Base-by-base conservation (phyloP, 2,888 invertebrate species). In the Mythimna vitellina region DNA sequence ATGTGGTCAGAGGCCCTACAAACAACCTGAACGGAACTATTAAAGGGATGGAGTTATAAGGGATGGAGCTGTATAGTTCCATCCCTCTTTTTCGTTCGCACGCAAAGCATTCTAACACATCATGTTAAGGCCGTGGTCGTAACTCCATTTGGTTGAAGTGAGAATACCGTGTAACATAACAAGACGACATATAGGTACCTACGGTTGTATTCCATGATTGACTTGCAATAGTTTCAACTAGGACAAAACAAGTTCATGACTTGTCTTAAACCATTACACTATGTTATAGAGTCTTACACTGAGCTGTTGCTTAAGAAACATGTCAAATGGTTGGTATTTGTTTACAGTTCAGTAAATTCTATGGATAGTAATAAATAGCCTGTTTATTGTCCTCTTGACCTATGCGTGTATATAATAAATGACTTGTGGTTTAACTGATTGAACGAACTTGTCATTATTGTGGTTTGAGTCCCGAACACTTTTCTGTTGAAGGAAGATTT, bases 271-370 rank as follows among this genome's bases (percentile, higher is more conserved):
- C 56, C 64, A 66, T 64, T 60, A 66, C 69, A 63, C 8, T 63
- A 53, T 46, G 62, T 46, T 65, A 63, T 64, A 17, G 60, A 42
- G 56, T 80, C 29, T 49, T 32, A 65, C 60, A 56, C 12, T 61
- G 20, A 57, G 53, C 38, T 62, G 20, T 68, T 46, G 49, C n/a
- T 38, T 51, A 49, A 65, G 76, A 62, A 67, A 80, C 62, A 68
- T 62, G 71, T 71, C 71, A 67, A 65, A 65, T 65, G 62, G 5
- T 46, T 46, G 14, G n/a, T 71, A 71, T 80, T 71, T 70, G 80
- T 76, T 71, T 68, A 71, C 65, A 63, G 8, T 71, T n/a, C 35
- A 46, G 65, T 76, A 62, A 76, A 68, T 68, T 62, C 17, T 42
- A 46, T 25, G 17, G 10, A 22, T 46, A 46, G 20, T 53, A 46